phyloP scores from a whole-genome alignment of 2,797 vertebrate genomes.

The Melanotaenia parkinsoni region DNA sequence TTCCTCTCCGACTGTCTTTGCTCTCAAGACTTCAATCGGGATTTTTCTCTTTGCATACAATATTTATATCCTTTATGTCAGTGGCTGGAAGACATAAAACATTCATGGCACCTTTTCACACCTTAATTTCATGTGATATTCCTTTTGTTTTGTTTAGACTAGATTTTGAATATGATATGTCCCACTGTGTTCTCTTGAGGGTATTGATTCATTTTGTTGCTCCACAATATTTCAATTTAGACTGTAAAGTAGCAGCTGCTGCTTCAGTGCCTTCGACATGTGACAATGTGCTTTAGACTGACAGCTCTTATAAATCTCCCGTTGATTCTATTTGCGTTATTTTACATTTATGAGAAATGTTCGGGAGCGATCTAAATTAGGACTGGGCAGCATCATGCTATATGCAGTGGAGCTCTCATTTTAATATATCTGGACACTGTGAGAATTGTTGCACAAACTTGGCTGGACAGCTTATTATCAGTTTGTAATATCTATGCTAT shows the following conservation, averaged over 20 bases:
- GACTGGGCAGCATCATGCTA: not conserved
- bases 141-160: slow-evolving; percentile 81
- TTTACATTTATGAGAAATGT: slow-evolving; percentile 24
- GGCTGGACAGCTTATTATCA: not conserved
- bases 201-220: slow-evolving; percentile 58
- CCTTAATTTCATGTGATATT: slow-evolving; percentile 79
- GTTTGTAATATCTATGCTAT: not conserved
- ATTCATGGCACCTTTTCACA: slow-evolving; percentile 75
- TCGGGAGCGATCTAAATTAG: slow-evolving; percentile 12
- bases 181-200: slow-evolving; percentile 59
- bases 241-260: slow-evolving; percentile 29
- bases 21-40: slow-evolving; percentile 80
- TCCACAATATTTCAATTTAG: slow-evolving; percentile 47
- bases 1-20: slow-evolving; percentile 71
- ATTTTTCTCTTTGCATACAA: slow-evolving; percentile 79
- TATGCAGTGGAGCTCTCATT: not conserved
- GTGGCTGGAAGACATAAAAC: slow-evolving; percentile 78
- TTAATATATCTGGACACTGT: not conserved
- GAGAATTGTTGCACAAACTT: not conserved
- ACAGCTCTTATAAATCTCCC: slow-evolving; percentile 28
- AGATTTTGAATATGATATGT: slow-evolving; percentile 66
- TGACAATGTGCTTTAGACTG: slow-evolving; percentile 22
- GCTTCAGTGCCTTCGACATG: slow-evolving; percentile 24
- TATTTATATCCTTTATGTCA: slow-evolving; percentile 84
- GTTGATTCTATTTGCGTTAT: slow-evolving; percentile 30